A percentile compares a stretch with the other conserved stretches of the same genome.
phyloP scores from a whole-genome alignment of 2,888 invertebrate species.

The Drepana falcataria region DNA sequence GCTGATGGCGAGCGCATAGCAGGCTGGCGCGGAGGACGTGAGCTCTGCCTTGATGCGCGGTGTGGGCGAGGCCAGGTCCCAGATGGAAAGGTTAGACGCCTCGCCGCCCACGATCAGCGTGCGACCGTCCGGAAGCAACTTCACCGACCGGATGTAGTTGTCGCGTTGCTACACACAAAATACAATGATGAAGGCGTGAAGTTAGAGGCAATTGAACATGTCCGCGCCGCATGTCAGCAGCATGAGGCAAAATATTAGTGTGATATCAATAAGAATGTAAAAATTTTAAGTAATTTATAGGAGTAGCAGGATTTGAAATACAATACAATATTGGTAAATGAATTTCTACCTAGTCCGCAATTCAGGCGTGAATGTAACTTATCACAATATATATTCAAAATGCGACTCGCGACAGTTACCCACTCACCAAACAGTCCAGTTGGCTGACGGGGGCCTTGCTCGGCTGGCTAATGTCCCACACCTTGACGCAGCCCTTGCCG shows the following conservation, averaged over 20 bases:
- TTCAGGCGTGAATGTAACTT: conserved; percentile 4
- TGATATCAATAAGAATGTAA: too few relatives aligned
- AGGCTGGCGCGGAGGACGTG: conserved; percentile 95
- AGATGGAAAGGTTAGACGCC: conserved; percentile 95
- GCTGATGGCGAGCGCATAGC: conserved; percentile 97
- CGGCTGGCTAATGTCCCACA: conserved; percentile 97
- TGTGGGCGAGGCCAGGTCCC: conserved; percentile 95
- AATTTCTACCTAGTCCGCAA: too few relatives aligned
- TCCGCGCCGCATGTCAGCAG: too few relatives aligned
- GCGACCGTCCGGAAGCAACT: conserved; percentile 93
- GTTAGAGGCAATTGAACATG: too few relatives aligned
- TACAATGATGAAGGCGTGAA: not conserved
- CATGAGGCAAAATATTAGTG: too few relatives aligned
- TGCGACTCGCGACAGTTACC: conserved; percentile 65
- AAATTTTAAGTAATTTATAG: too few relatives aligned
- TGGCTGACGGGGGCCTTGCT: conserved; percentile 94
- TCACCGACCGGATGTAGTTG: conserved; percentile 97
- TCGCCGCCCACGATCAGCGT: conserved; percentile 98
- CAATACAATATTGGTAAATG: too few relatives aligned
- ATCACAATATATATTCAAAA: conserved; percentile 12
- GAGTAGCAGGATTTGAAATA: too few relatives aligned
- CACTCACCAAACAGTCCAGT: conserved; percentile 91
- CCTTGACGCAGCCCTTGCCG: conserved; percentile 97
- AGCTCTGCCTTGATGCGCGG: conserved; percentile 95
- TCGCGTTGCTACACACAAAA: conserved; percentile 86